These are phyloP conservation scores for Microcebus jonahi DNA, from an alignment of 2,113 vertebrate genomes.

Conservation along the genomic window DNA sequence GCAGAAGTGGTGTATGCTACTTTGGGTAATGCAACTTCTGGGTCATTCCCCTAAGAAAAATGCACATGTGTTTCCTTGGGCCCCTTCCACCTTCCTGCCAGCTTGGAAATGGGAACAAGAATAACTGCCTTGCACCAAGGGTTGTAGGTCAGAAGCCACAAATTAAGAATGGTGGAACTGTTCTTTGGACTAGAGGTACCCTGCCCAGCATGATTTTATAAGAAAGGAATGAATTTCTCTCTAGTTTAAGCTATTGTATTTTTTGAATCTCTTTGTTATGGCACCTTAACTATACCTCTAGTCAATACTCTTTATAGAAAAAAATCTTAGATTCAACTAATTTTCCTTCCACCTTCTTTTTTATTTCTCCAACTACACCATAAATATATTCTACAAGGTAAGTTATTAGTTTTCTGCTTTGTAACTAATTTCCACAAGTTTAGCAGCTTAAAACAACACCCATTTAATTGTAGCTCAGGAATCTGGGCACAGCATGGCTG, in stretches of 20 bases:
- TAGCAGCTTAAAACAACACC: neutral
- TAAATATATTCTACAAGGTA: neutral
- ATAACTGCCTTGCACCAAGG: neutral
- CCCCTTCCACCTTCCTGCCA: neutral
- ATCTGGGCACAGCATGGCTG: neutral
- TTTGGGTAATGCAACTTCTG: neutral
- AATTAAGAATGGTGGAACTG: neutral
- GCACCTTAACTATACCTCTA: neutral
- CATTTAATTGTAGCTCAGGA: neutral
- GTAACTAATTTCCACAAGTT: neutral
- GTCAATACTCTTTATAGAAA: neutral
- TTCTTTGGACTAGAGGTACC: neutral
- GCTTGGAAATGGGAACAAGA: neutral
- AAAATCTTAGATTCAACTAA: neutral
- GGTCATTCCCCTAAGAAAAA: neutral
- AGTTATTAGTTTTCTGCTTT: neutral
- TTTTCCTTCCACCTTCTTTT: neutral
- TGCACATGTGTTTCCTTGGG: neutral
- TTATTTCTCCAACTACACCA: neutral
- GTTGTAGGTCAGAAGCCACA: neutral
- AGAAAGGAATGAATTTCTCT: neutral
- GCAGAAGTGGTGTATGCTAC: neutral
- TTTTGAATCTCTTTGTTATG: neutral
- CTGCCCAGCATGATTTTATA: neutral
- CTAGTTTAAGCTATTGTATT: neutral